Evolutionary conservation across 2,113 vertebrate genomes (phyloP).

Genomic region (Madoqua kirkii): DNA sequence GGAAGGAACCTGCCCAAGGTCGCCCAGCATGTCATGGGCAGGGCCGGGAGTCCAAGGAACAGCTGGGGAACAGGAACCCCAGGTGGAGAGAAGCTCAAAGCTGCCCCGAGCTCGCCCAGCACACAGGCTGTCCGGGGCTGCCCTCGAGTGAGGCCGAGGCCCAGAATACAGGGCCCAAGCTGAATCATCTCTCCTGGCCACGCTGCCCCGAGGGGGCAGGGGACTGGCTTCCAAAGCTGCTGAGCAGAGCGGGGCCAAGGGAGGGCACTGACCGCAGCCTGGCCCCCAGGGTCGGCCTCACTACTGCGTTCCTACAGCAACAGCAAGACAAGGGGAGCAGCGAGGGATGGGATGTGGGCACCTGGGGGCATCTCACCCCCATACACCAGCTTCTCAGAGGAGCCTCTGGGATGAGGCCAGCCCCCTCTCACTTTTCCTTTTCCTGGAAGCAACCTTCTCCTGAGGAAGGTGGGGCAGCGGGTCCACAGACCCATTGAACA

Average conservation of each 20-base stretch:
- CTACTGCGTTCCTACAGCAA: fast-evolving
- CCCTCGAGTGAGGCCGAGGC: not conserved
- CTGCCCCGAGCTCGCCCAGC: fast-evolving
- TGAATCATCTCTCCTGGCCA: constrained; percentile 44
- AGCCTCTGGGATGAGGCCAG: not conserved
- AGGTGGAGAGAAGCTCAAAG: not conserved
- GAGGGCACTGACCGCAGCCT: not conserved
- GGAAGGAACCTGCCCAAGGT: not conserved
- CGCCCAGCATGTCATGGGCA: not conserved
- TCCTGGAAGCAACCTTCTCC: not conserved
- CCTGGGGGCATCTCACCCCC: no score
- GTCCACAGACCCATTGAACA: not conserved
- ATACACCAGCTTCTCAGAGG: not conserved
- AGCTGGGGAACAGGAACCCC: not conserved
- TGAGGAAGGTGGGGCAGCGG: not conserved
- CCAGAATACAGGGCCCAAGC: not conserved
- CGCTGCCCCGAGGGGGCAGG: not conserved
- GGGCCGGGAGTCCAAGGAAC: not conserved
- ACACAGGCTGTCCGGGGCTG: not conserved
- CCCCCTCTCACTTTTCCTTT: not conserved
- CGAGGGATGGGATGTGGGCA: fast-evolving
- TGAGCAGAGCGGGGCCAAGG: not conserved
- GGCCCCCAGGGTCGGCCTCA: not conserved
- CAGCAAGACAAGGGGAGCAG: not conserved
- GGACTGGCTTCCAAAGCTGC: not conserved